phyloP scores from a whole-genome alignment of 2,797 vertebrate species.

The Tiaroga cobitis region DNA sequence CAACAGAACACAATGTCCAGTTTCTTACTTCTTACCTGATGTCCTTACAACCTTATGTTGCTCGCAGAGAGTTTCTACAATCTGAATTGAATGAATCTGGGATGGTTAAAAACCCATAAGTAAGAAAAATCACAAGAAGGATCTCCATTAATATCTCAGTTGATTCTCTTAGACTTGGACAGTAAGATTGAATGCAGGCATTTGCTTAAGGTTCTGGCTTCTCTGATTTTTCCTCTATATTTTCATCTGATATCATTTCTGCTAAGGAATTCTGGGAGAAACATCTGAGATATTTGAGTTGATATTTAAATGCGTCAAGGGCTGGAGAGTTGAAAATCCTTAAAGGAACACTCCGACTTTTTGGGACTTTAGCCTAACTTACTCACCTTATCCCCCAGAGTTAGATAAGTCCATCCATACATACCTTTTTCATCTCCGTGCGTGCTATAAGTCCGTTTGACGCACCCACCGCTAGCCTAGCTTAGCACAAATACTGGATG shows the following conservation, averaged over 20 bases:
- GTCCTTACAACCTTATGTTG: constrained; percentile 13
- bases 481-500: too few species aligned
- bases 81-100: not conserved
- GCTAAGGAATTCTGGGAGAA: not conserved
- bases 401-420: too few species aligned
- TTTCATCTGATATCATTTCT: not conserved
- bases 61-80: constrained; percentile 1
- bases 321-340: too few species aligned
- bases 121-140: not conserved
- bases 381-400: too few species aligned
- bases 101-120: not conserved
- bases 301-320: not conserved
- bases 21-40: constrained; percentile 46
- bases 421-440: too few species aligned
- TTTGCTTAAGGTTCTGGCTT: not conserved
- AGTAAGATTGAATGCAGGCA: not conserved
- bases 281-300: not conserved
- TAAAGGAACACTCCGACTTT: too few species aligned
- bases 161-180: not conserved
- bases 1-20: constrained; percentile 63
- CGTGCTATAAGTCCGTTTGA: too few species aligned
- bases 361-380: too few species aligned
- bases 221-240: not conserved
- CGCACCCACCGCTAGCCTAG: too few species aligned
- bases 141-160: not conserved